Evolutionary conservation across 2,113 vertebrate species (phyloP).

Genomic region (Zosterops borbonicus): DNA sequence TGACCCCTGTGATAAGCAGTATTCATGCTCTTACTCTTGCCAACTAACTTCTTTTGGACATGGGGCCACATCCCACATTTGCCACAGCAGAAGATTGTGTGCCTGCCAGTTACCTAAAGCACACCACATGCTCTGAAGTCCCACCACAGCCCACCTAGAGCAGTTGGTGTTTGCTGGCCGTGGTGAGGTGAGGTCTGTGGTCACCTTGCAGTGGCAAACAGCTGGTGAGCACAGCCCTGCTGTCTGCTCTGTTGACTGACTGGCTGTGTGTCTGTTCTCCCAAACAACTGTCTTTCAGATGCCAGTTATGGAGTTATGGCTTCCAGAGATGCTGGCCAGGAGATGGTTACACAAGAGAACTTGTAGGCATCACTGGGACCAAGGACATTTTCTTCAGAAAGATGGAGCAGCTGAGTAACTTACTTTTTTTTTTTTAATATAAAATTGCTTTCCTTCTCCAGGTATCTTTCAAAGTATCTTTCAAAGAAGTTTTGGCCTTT

Average conservation of each 20-base stretch:
- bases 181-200: not conserved
- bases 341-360: not conserved
- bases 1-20: not conserved
- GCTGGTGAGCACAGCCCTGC: not conserved
- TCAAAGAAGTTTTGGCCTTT: not conserved
- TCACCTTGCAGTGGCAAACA: not conserved
- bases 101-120: not conserved
- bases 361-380: rapidly evolving
- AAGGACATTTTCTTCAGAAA: not conserved
- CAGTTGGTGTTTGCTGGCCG: rapidly evolving
- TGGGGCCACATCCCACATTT: not conserved
- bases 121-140: not conserved
- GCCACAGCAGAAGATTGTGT: not conserved
- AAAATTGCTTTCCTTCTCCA: not conserved
- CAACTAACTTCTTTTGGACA: not conserved
- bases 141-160: not conserved
- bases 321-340: not conserved
- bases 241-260: not conserved
- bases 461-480: not conserved
- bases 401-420: not conserved
- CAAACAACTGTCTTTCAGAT: not conserved
- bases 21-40: not conserved
- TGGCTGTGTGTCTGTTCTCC: not conserved
- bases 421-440: not conserved
- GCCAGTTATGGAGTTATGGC: rapidly evolving